Percentiles rank a stretch among this genome's conserved stretches.
These are phyloP conservation scores for Gadus chalcogrammus DNA, from an alignment of 2,113 vertebrate genomes.

Conservation along the genomic window DNA sequence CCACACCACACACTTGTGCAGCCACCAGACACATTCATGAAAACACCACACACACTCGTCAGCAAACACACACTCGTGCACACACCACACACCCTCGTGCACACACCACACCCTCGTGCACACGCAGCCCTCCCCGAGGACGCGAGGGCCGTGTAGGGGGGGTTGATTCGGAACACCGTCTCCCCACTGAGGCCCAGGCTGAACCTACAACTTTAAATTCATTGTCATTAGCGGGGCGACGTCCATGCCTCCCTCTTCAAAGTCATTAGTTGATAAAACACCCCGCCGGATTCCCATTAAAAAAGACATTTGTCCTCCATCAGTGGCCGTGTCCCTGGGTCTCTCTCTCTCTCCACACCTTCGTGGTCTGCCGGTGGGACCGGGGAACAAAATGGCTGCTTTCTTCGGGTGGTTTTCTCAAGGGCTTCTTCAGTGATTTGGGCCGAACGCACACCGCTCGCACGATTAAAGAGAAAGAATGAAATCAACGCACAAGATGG, in stretches of 20 bases:
- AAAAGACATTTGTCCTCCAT: slow-evolving; percentile 55
- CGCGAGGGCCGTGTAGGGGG: slow-evolving; percentile 34
- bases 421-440: neutral
- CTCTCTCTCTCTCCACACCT: slow-evolving; percentile 36
- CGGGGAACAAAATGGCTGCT: slow-evolving; percentile 33
- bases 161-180: slow-evolving; percentile 54
- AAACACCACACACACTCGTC: too few relatives aligned
- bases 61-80: too few relatives aligned
- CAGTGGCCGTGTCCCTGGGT: slow-evolving; percentile 14
- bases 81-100: neutral
- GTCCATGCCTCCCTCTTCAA: slow-evolving; percentile 56
- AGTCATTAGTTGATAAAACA: slow-evolving; percentile 75
- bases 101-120: slow-evolving; percentile 5
- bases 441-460: neutral
- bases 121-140: slow-evolving; percentile 47
- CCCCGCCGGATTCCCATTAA: slow-evolving; percentile 66
- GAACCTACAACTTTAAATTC: slow-evolving; percentile 57
- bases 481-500: too few relatives aligned
- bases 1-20: too few relatives aligned
- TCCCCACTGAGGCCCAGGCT: slow-evolving; percentile 50
- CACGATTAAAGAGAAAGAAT: too few relatives aligned
- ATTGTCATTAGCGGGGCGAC: slow-evolving; percentile 66
- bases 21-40: too few relatives aligned
- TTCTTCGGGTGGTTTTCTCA: slow-evolving; percentile 25
- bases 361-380: slow-evolving; percentile 28